These are phyloP conservation scores for Halcyon badia DNA, from an alignment of 2,797 vertebrate genomes.

Conservation along the genomic window DNA sequence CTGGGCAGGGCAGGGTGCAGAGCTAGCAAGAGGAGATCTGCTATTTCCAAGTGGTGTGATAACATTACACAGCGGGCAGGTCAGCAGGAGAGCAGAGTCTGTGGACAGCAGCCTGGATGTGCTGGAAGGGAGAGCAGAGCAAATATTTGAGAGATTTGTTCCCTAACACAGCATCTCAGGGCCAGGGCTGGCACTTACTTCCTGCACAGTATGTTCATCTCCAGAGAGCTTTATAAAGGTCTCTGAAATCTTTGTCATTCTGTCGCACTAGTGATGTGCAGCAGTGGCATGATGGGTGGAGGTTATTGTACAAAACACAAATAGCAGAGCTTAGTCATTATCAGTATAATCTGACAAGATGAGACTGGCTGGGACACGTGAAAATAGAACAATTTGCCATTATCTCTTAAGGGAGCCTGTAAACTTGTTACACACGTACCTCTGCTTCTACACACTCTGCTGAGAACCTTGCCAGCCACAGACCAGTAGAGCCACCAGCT, in stretches of 20 bases:
- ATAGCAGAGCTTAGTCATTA: not conserved
- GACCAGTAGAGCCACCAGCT: not conserved
- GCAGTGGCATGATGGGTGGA: not conserved
- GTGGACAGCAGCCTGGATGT: not conserved
- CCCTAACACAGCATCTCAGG: not conserved
- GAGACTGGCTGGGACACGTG: not conserved
- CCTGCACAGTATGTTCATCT: not conserved
- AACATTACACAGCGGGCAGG: not conserved
- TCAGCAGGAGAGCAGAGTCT: not conserved
- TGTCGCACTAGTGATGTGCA: not conserved
- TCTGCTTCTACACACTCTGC: not conserved
- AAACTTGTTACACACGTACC: not conserved
- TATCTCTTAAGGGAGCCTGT: not conserved
- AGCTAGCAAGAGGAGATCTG: not conserved
- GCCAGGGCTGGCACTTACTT: not conserved
- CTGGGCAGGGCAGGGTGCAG: not conserved
- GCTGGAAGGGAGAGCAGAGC: conserved; percentile 17
- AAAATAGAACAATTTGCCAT: not conserved
- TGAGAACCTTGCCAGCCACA: not conserved
- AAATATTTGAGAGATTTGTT: not conserved
- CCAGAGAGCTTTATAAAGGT: not conserved
- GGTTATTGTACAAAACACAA: not conserved
- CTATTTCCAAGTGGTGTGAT: not conserved
- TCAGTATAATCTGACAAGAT: not conserved
- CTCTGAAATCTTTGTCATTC: not conserved